These are phyloP conservation scores for Astropecten irregularis DNA, from an alignment of 53 echinoderm and acorn worm genomes.

Conservation along the genomic window DNA sequence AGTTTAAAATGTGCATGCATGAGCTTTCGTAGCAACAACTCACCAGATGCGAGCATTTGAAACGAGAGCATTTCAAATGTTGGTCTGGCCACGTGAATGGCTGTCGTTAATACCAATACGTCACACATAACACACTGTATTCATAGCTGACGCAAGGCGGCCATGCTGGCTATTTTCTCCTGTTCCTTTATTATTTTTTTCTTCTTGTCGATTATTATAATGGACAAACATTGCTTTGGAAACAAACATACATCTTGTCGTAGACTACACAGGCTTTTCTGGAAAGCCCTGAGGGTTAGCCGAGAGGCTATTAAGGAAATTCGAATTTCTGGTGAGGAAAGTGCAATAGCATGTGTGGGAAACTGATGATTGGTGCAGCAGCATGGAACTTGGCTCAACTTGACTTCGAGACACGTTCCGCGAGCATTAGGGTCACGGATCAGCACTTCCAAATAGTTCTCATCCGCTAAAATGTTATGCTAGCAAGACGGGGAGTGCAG, in stretches of 20 bases:
- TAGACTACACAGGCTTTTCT: conserved; percentile 31
- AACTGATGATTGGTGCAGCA: conserved; percentile 45
- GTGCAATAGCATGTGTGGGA: conserved; percentile 48
- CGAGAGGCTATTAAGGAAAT: conserved; percentile 54
- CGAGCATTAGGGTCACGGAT: conserved; percentile 39
- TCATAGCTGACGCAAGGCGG: too few species aligned
- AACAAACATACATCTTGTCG: conserved; percentile 11
- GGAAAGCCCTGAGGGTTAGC: conserved; percentile 45
- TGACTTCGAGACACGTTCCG: conserved; percentile 50
- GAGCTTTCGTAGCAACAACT: too few species aligned
- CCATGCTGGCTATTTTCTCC: too few species aligned
- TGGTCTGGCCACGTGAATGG: too few species aligned
- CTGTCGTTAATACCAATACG: too few species aligned
- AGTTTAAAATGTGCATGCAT: too few species aligned
- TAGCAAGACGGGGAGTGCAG: neutral
- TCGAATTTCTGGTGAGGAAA: conserved; percentile 56
- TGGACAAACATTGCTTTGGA: conserved; percentile 5
- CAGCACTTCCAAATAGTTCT: conserved; percentile 48
- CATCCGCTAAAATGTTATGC: conserved; percentile 50
- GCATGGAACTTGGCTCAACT: conserved; percentile 31
- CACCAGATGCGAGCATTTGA: too few species aligned
- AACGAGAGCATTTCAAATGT: too few species aligned
- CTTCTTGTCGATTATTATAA: neutral
- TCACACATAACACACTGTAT: too few species aligned
- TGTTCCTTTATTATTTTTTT: too few species aligned